Percentiles rank a stretch among this genome's conserved stretches.
phyloP scores from a whole-genome alignment of 2,888 invertebrate species.

The Malachius bipustulatus region DNA sequence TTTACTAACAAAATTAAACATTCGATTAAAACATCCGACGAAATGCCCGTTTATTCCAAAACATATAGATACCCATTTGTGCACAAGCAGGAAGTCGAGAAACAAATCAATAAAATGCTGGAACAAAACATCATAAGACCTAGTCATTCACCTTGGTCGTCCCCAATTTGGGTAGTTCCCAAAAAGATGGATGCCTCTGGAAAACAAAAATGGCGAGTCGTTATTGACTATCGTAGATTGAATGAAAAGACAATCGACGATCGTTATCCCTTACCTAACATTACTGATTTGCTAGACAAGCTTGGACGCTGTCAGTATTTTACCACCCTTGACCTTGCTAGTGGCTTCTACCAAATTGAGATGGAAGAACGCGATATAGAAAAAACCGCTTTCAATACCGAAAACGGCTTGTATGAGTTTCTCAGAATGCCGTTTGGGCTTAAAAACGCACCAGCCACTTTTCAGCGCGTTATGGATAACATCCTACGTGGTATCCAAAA shows the following conservation, averaged over 20 bases:
- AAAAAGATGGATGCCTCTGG: not conserved
- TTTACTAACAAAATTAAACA: not conserved
- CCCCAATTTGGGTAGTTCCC: not conserved
- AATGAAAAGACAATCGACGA: slow-evolving; percentile 1
- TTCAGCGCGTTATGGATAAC: not conserved
- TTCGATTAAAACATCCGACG: not conserved
- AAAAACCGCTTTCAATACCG: not conserved
- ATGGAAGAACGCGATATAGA: not conserved
- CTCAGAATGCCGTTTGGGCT: not conserved
- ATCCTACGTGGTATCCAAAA: not conserved
- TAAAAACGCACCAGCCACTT: not conserved
- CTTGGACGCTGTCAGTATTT: not conserved
- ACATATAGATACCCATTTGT: not conserved
- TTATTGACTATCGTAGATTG: not conserved
- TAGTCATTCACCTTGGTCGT: not conserved
- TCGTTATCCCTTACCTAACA: not conserved
- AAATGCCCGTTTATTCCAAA: not conserved
- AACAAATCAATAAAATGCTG: not conserved
- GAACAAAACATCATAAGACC: not conserved
- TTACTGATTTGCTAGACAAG: not conserved
- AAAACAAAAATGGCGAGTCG: not conserved
- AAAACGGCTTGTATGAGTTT: not conserved
- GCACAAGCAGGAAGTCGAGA: not conserved
- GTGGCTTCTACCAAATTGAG: not conserved
- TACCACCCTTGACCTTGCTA: not conserved